Evolutionary conservation across 2,888 invertebrate genomes (phyloP).

Genomic region (Dasypogon diadema): DNA sequence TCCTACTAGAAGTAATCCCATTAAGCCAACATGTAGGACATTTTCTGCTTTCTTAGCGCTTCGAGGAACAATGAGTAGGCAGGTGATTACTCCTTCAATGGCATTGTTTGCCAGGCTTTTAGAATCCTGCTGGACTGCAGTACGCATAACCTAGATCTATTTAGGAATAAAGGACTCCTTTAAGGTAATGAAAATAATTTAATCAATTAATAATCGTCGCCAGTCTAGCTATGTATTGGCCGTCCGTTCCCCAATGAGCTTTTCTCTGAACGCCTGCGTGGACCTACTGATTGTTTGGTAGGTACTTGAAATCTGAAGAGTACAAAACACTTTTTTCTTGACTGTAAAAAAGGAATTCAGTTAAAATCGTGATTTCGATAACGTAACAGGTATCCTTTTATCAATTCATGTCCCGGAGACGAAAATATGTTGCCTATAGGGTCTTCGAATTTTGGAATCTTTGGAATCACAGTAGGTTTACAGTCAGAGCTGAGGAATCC

Average conservation of each 20-base stretch:
- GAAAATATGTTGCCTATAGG: no score
- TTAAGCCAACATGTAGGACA: slow-evolving; percentile 8
- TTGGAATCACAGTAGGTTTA: no score
- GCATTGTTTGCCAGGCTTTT: no score
- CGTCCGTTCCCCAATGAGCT: neutral
- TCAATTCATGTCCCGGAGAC: neutral
- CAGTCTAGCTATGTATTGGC: neutral
- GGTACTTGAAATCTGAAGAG: neutral
- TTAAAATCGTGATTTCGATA: slow-evolving; percentile 1
- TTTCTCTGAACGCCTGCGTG: neutral
- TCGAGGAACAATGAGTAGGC: neutral
- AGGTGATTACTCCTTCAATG: neutral
- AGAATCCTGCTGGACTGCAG: no score
- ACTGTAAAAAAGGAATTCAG: slow-evolving; percentile 6
- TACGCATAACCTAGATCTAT: neutral
- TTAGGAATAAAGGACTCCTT: neutral
- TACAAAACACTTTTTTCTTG: slow-evolving; percentile 1
- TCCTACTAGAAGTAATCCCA: slow-evolving; percentile 22
- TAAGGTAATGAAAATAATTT: neutral
- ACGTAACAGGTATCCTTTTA: slow-evolving; percentile 35
- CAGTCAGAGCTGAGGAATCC: no score
- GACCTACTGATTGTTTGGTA: no score
- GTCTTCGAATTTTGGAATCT: no score
- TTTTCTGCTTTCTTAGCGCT: neutral
- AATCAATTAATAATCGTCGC: neutral